Conservation (phyloP, 2,888 invertebrate species). For the Tanytarsus gracilentus region DNA sequence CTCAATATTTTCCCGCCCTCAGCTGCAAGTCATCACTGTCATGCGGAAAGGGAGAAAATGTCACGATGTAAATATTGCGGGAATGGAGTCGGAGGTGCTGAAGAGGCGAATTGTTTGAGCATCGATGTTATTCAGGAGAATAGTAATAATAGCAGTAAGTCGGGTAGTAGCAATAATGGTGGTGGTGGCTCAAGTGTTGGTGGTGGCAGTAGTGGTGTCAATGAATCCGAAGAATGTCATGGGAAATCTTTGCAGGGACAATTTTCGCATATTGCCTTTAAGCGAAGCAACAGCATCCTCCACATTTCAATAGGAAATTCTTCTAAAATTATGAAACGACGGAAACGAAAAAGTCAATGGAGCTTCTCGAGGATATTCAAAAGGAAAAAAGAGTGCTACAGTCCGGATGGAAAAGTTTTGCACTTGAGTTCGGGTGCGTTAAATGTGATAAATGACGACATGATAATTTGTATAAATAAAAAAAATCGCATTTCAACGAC, state of each 20-base stretch:
- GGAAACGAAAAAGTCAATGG: neutral
- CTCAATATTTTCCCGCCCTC: conserved; percentile 21
- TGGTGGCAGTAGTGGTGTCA: too few relatives aligned
- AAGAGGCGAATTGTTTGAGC: neutral
- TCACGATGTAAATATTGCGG: neutral
- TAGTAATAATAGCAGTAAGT: neutral
- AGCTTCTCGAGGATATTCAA: neutral
- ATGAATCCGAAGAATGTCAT: neutral
- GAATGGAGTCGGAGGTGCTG: neutral
- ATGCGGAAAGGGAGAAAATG: neutral
- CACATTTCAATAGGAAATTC: conserved; percentile 22
- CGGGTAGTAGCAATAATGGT: too few relatives aligned
- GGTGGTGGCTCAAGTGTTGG: too few relatives aligned
- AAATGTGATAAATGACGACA: conserved; percentile 8
- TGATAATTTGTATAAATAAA: conserved; percentile 5
- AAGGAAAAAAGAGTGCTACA: neutral
- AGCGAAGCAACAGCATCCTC: conserved; percentile 7
- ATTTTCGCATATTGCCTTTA: conserved; percentile 17
- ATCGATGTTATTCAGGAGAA: conserved; percentile 16
- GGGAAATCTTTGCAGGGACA: conserved; percentile 2
- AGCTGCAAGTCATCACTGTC: neutral
- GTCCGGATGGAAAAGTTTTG: neutral
- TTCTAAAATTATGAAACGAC: conserved; percentile 4
- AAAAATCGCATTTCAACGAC: neutral
- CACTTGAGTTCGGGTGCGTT: neutral